These are phyloP conservation scores for Chascanopsetta lugubris DNA, from an alignment of 2,113 vertebrate species.

Conservation along the genomic window DNA sequence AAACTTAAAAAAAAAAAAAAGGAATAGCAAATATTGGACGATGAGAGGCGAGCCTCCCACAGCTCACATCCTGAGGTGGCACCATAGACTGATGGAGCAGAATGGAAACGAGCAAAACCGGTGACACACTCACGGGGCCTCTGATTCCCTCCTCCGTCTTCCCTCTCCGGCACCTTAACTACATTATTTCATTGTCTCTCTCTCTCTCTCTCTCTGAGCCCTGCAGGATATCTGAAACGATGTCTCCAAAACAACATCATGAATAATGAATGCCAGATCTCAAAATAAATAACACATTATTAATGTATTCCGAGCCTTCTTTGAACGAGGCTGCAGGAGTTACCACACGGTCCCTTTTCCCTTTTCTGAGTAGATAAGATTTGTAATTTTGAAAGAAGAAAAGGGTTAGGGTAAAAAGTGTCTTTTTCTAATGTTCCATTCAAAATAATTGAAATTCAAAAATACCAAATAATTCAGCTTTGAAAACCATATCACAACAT, in stretches of 20 bases:
- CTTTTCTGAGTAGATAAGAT: constrained; percentile 16
- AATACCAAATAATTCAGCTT: not conserved
- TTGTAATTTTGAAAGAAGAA: too few relatives aligned
- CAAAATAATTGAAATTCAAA: not conserved
- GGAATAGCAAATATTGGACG: constrained; percentile 13
- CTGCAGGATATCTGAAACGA: constrained; percentile 58
- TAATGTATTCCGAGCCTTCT: constrained; percentile 60
- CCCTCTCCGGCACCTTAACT: constrained; percentile 38
- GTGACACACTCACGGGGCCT: constrained; percentile 20
- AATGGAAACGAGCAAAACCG: constrained; percentile 23
- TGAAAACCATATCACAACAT: not conserved
- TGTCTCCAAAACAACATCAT: constrained; percentile 67
- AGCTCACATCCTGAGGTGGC: constrained; percentile 22
- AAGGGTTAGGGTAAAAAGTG: not conserved
- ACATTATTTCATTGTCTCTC: constrained; percentile 47
- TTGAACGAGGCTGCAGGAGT: constrained; percentile 49
- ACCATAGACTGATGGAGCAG: constrained; percentile 25
- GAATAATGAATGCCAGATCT: constrained; percentile 70
- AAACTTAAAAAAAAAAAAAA: not conserved
- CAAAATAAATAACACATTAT: constrained; percentile 69
- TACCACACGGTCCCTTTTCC: constrained; percentile 18
- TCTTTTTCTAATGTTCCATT: not conserved
- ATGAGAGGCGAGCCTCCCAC: constrained; percentile 5
- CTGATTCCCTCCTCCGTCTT: constrained; percentile 20
- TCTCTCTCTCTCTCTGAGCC: too few relatives aligned